Percentiles rank a stretch among this genome's conserved stretches.
These are phyloP conservation scores for Onychorhynchus coronatus DNA, from an alignment of 2,113 vertebrate species.

Conservation along the genomic window DNA sequence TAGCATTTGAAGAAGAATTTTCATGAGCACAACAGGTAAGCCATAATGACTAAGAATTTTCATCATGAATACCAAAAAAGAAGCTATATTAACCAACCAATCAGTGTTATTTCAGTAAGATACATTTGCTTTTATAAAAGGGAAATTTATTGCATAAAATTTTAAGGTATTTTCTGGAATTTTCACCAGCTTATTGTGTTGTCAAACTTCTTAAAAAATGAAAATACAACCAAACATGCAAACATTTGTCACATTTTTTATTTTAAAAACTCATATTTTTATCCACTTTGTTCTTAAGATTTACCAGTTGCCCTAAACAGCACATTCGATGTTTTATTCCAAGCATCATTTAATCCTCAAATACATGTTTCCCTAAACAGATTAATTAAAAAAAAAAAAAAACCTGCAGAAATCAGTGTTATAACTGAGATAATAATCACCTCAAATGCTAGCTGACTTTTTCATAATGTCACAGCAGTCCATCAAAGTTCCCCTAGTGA, in stretches of 20 bases:
- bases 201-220: neutral
- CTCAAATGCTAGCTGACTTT: neutral
- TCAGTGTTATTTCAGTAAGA: neutral
- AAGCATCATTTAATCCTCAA: neutral
- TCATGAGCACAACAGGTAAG: neutral
- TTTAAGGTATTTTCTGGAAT: neutral
- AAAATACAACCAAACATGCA: neutral
- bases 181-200: neutral
- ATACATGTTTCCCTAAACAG: neutral
- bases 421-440: neutral
- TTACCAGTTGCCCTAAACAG: neutral
- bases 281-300: neutral
- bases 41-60: neutral
- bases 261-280: neutral
- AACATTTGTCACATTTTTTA: neutral
- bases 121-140: neutral
- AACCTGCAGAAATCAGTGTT: neutral
- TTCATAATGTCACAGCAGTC: neutral
- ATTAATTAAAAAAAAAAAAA: neutral
- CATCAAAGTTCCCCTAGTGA: neutral
- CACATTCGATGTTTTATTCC: neutral
- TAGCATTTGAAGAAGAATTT: neutral
- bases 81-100: neutral
- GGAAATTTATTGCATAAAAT: neutral
- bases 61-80: neutral